phyloP scores from a whole-genome alignment of 2,888 invertebrate species.

The Anoplius nigerrimus region DNA sequence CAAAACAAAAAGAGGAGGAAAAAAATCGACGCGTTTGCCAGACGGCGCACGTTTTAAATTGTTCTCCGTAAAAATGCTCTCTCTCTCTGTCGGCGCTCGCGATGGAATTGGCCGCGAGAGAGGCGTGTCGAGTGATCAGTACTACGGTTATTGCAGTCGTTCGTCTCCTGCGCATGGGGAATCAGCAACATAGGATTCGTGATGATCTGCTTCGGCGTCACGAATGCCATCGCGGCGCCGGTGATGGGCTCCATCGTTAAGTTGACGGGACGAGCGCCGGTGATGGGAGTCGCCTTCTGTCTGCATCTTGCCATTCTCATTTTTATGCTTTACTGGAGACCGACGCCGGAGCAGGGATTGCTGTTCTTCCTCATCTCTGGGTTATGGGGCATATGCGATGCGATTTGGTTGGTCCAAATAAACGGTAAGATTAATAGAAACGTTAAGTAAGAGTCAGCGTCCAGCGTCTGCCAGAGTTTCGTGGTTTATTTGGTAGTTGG shows the following conservation, averaged over 20 bases:
- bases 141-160: constrained; percentile 79
- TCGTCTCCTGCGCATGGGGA: constrained; percentile 91
- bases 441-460: neutral
- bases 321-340: constrained; percentile 84
- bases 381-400: constrained; percentile 92
- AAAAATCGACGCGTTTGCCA: too few species aligned
- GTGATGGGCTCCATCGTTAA: constrained; percentile 87
- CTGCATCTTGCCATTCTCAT: constrained; percentile 84
- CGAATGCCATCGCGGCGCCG: constrained; percentile 91
- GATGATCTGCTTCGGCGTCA: constrained; percentile 94
- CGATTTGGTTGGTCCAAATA: constrained; percentile 93
- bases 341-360: constrained; percentile 81
- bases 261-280: constrained; percentile 85
- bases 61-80: too few species aligned
- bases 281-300: constrained; percentile 85
- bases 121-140: too few species aligned
- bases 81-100: too few species aligned
- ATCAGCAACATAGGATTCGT: constrained; percentile 94
- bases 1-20: too few species aligned
- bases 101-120: too few species aligned
- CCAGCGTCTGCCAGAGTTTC: too few species aligned
- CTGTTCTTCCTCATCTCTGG: constrained; percentile 88
- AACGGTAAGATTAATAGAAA: constrained; percentile 81
- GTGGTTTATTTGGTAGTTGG: too few species aligned
- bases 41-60: too few species aligned